Conservation (phyloP, 2,113 vertebrate genomes). For the Ardeotis arabs region DNA sequence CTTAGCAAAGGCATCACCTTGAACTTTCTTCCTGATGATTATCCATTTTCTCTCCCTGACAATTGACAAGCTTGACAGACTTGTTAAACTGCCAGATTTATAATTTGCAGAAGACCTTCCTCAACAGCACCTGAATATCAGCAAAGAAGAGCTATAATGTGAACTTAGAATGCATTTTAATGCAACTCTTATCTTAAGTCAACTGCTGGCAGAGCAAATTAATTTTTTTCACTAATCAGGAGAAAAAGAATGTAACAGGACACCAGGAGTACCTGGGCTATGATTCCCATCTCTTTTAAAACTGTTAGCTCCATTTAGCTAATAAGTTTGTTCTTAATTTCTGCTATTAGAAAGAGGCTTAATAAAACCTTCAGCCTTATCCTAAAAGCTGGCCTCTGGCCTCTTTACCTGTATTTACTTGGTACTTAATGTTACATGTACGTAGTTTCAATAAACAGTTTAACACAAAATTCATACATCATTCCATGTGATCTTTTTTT, state of each 20-base stretch:
- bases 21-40: conserved; percentile 67
- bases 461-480: neutral
- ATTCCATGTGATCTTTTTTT: neutral
- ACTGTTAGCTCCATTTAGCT: neutral
- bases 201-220: neutral
- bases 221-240: neutral
- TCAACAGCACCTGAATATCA: conserved; percentile 33
- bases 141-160: conserved; percentile 24
- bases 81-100: conserved; percentile 61
- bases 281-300: neutral
- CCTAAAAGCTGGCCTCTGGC: neutral
- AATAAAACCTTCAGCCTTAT: neutral
- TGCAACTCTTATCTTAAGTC: conserved; percentile 30
- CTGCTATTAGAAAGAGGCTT: neutral
- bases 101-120: conserved; percentile 58
- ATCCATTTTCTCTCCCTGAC: conserved; percentile 58
- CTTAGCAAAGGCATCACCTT: conserved; percentile 65
- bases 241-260: neutral
- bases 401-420: neutral
- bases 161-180: conserved; percentile 53
- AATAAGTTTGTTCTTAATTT: neutral
- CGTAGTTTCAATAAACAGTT: neutral
- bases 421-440: neutral
- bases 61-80: conserved; percentile 72
- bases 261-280: neutral